phyloP scores from a whole-genome alignment of 2,888 invertebrate species.

The Creontiades dilutus region DNA sequence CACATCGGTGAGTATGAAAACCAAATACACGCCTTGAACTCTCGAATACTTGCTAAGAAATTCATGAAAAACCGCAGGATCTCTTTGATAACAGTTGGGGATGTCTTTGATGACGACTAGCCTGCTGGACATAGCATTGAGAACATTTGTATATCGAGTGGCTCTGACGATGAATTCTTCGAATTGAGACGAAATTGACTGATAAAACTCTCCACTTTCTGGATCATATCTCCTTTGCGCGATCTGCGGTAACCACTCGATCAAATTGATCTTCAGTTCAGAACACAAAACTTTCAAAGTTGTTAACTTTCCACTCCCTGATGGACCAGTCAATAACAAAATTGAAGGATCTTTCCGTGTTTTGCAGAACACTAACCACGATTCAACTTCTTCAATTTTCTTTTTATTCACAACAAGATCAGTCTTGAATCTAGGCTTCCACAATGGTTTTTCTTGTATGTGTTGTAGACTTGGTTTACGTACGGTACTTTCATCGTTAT shows the following conservation, averaged over 20 bases:
- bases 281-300: slow-evolving; percentile 71
- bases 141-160: slow-evolving; percentile 70
- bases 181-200: slow-evolving; percentile 66
- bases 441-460: neutral
- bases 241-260: slow-evolving; percentile 70
- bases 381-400: slow-evolving; percentile 72
- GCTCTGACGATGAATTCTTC: slow-evolving; percentile 73
- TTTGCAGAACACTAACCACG: slow-evolving; percentile 64
- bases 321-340: slow-evolving; percentile 71
- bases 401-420: slow-evolving; percentile 73
- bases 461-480: neutral
- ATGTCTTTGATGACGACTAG: slow-evolving; percentile 72
- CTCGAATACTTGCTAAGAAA: slow-evolving; percentile 62
- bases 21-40: slow-evolving; percentile 58
- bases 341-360: slow-evolving; percentile 52
- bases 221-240: slow-evolving; percentile 56
- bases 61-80: slow-evolving; percentile 66
- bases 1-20: slow-evolving; percentile 70
- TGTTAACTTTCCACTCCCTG: slow-evolving; percentile 73
- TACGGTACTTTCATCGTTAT: neutral
- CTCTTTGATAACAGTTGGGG: slow-evolving; percentile 70
- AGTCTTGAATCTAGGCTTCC: slow-evolving; percentile 64
- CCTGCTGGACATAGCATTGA: slow-evolving; percentile 61
- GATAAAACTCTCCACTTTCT: slow-evolving; percentile 48
- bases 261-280: slow-evolving; percentile 68